Evolutionary conservation across 2,797 vertebrate genomes (phyloP), one percentile per base, ranked within the genome.

Genomic region (Etheostoma perlongum): DNA sequence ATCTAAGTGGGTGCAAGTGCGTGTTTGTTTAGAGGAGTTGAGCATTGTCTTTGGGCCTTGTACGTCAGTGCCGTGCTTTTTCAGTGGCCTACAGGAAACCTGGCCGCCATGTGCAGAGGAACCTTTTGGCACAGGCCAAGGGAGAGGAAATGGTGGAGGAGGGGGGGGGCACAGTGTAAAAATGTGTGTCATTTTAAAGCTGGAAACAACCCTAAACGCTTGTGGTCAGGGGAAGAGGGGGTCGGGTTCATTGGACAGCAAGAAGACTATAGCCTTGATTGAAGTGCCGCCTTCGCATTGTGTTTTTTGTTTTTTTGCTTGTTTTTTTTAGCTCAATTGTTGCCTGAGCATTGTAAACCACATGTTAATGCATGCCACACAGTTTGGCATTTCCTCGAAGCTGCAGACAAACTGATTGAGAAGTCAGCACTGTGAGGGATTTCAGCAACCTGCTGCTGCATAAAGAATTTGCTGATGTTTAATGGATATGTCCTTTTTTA

Each of bases 91-190:
- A 92, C 94, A 95, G 95, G 95, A 96, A 95, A 92, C 92, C 88
- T 79, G 92, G 92, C 90, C 92, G 89, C 94, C 94, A 95, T 95
- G 94, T 96, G 95, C 92, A 85, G 90, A 86, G 93, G 91, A 95
- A 96, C 95, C 95, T 95, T 95, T 94, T 94, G 95, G 94, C 94
- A 94, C 88, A 89, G 90, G 92, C 90, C 87, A 87, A 91, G 90
- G 89, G 92, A 93, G 90, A 95, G 95, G 95, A 95, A 95, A 93
- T 92, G 91, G 83, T 81, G 85, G 74, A 81, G 86, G 83, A 75
- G 82, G 87, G 82, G 87, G 87, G 82, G 86, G 86, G 67, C 55
- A 75, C 77, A 6, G 77, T 83, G 83, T 80, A 84, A 85, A 93
- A 91, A 94, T 93, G 83, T 93, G 93, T 92, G 94, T 93, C 93